These are phyloP conservation scores for Oryzias woworae DNA, from an alignment of 2,113 vertebrate species.

Conservation along the genomic window DNA sequence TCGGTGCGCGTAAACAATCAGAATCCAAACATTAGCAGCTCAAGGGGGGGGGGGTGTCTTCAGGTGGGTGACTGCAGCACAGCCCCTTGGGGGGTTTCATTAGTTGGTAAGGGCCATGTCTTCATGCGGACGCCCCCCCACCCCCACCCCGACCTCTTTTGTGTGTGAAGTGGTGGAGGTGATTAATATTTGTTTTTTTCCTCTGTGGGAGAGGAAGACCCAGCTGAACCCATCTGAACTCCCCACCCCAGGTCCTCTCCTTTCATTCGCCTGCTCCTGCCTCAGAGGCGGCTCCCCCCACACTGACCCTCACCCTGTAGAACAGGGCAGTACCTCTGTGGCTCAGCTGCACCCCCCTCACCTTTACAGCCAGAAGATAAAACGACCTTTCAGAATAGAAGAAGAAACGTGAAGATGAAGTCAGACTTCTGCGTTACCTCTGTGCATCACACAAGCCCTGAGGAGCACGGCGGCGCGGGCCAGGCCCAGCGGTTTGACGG, in stretches of 20 bases:
- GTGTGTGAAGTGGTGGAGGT: constrained; percentile 73
- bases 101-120: constrained; percentile 44
- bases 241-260: constrained; percentile 47
- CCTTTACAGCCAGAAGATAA: no score
- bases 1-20: no score
- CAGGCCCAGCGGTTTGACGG: constrained; percentile 50
- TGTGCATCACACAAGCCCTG: no score
- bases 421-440: no score
- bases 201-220: constrained; percentile 74
- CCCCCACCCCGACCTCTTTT: constrained; percentile 59
- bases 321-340: no score
- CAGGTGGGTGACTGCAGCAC: constrained; percentile 15
- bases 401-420: no score
- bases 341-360: no score
- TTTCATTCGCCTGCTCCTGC: constrained; percentile 25
- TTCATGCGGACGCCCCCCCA: constrained; percentile 43
- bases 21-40: constrained; percentile 22
- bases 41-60: constrained; percentile 8
- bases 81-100: constrained; percentile 47
- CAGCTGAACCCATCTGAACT: constrained; percentile 72
- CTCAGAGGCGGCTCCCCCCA: background rate
- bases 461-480: constrained; percentile 15
- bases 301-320: background rate
- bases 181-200: constrained; percentile 81
- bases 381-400: no score